A percentile compares a stretch with the other conserved stretches of the same genome.
Evolutionary conservation across 2,888 invertebrate genomes (phyloP).

Genomic region (Pyralis farinalis): DNA sequence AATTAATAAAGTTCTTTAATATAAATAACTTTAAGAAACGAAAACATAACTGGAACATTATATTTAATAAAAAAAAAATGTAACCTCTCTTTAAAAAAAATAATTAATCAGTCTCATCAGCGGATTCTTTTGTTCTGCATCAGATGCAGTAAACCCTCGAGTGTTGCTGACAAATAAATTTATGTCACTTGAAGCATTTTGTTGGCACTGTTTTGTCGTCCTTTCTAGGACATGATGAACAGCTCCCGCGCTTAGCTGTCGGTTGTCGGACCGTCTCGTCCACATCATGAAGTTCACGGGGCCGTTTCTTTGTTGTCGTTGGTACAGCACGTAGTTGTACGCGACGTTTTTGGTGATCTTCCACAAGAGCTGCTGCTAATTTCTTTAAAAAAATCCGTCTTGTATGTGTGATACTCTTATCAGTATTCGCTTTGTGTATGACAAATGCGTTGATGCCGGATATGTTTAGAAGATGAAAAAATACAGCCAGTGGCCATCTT

Average conservation of each 20-base stretch:
- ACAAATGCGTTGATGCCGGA: constrained; percentile 17
- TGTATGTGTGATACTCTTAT: constrained; percentile 9
- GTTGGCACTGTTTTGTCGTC: neutral
- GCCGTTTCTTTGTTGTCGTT: constrained; percentile 16
- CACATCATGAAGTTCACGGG: constrained; percentile 15
- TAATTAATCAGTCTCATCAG: constrained; percentile 7
- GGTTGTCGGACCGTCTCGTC: constrained; percentile 11
- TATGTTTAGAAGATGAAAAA: constrained; percentile 22
- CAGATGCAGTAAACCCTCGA: constrained; percentile 10
- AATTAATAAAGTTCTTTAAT: no score
- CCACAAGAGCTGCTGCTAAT: constrained; percentile 14
- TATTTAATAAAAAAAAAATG: no score
- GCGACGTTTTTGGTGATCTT: constrained; percentile 17
- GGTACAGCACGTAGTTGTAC: constrained; percentile 2
- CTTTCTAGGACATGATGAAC: constrained; percentile 12
- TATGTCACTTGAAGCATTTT: neutral
- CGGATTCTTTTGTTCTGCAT: constrained; percentile 13
- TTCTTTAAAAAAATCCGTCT: constrained; percentile 16
- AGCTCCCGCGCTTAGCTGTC: neutral
- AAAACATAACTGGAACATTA: no score
- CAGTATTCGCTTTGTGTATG: constrained; percentile 13
- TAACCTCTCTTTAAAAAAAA: constrained; percentile 3
- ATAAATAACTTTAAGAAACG: constrained; percentile 44
- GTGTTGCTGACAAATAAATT: constrained; percentile 11
- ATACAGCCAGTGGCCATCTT: constrained; percentile 20